Conservation (phyloP, 2,113 vertebrate genomes). For the Pelodiscus sinensis region DNA sequence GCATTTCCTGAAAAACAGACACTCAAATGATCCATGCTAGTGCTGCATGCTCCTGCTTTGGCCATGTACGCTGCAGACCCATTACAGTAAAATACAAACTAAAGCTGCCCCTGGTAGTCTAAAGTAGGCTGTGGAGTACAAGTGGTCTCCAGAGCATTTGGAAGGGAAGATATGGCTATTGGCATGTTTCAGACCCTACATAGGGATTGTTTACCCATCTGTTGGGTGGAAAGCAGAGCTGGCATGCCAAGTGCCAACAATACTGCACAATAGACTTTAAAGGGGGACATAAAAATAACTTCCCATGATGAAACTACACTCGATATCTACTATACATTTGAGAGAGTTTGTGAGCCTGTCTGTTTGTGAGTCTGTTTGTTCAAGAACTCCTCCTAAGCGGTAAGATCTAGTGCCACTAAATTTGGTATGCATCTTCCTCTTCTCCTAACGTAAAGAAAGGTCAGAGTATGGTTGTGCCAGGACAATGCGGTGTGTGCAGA, state of each 20-base stretch:
- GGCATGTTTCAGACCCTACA: conserved; percentile 14
- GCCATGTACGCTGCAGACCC: not conserved
- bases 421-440: too few species aligned
- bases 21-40: not conserved
- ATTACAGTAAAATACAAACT: not conserved
- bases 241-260: not conserved
- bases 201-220: not conserved
- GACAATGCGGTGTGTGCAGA: too few species aligned
- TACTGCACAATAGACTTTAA: not conserved
- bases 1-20: not conserved
- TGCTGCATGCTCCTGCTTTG: not conserved
- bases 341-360: too few species aligned
- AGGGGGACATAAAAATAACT: not conserved
- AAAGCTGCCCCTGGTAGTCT: not conserved
- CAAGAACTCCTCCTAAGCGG: too few species aligned
- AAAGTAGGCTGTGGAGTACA: not conserved
- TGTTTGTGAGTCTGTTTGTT: too few species aligned
- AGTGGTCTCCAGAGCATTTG: not conserved
- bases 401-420: too few species aligned
- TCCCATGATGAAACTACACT: not conserved
- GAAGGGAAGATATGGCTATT: not conserved
- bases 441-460: too few species aligned
- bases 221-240: not conserved
- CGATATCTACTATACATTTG: not conserved
- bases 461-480: too few species aligned